Evolutionary conservation across 2,113 vertebrate genomes (phyloP).

Genomic region (Apodemus speciosus): DNA sequence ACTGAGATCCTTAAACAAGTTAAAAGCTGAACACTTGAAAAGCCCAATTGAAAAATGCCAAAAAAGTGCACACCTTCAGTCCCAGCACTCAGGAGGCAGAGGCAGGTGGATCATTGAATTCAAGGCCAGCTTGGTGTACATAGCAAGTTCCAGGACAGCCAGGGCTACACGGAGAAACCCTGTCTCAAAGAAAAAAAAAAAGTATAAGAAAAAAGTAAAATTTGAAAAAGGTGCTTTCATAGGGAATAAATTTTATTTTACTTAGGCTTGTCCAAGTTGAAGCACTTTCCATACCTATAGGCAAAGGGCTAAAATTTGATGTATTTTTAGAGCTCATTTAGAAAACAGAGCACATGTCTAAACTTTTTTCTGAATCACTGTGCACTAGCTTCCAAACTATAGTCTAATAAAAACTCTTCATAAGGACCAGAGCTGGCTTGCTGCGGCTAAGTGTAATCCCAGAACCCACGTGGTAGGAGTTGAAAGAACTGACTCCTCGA

Average conservation of each 20-base stretch:
- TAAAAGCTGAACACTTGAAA: slow-evolving; percentile 55
- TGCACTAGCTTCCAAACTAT: not conserved
- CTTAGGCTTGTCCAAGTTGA: slow-evolving; percentile 47
- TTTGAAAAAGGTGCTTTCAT: slow-evolving; percentile 20
- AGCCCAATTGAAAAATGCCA: not conserved
- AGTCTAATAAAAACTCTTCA: not conserved
- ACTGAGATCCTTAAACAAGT: slow-evolving; percentile 32
- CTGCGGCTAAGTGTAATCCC: not conserved
- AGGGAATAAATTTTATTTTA: slow-evolving; percentile 48
- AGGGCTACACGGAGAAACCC: not conserved
- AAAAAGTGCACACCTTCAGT: not conserved
- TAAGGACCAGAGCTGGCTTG: not conserved
- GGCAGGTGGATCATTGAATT: not conserved
- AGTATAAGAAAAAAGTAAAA: not conserved
- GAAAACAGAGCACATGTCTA: slow-evolving; percentile 50
- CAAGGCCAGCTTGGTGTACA: not conserved
- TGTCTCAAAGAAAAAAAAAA: not conserved
- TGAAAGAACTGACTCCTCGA: not conserved
- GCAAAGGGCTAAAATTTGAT: slow-evolving; percentile 41
- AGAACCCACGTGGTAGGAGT: not conserved
- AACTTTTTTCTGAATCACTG: slow-evolving; percentile 36
- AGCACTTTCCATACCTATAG: slow-evolving; percentile 15
- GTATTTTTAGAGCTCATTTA: slow-evolving; percentile 28
- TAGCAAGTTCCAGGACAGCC: not conserved
- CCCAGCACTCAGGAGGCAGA: not conserved